Evolutionary conservation across 2,797 vertebrate genomes (phyloP), one percentile per base, ranked within the genome.

Genomic region (Xerus rutilus): DNA sequence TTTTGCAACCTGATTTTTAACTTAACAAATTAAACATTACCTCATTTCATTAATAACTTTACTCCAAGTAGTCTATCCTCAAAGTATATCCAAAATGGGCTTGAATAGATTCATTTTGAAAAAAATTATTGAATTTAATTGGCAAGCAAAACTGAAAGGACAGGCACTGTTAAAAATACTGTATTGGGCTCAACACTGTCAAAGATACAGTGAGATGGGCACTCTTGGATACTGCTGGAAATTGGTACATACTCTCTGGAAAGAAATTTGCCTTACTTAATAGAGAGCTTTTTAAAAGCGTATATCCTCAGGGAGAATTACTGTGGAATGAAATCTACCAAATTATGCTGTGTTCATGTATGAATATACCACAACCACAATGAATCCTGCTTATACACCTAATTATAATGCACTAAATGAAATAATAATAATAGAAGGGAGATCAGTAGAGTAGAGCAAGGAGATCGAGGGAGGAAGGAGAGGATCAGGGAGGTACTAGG

Each of bases 1-100:
- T 62, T 93, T 92, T 92, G 43, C 57, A 73, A 94, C 15, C 45
- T 82, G 32, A 11, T 62, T 84, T 90, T 78, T 65, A 73, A 90
- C 28, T 84, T 94, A 90, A 81, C 82, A 77, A 95, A 95, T n/a
- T 1, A 15, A 92, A 95, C 39, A 89, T 65, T 91, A 86, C 25
- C 45, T 25, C 30, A 77, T 47, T 78, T 95, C 73, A 79, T 79
- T 92, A 65, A 89, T 72, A 93, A 84, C 23, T 92, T 20, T 81
- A 86, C 20, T 72, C 13, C 14, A 94, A 93, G 74, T 64, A 91
- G 47, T 96, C 95, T 86, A 93, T 85, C 54, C 62, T 81, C 18
- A 96, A 93, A 83, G n/a, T 87, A 93, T 10, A 91, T 67, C 72
- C 65, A 79, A 95, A 93, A 92, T 59, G 69, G n/a, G 57, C 90